phyloP scores from a whole-genome alignment of 2,113 vertebrate genomes.

The Microcebus lehilahytsara region DNA sequence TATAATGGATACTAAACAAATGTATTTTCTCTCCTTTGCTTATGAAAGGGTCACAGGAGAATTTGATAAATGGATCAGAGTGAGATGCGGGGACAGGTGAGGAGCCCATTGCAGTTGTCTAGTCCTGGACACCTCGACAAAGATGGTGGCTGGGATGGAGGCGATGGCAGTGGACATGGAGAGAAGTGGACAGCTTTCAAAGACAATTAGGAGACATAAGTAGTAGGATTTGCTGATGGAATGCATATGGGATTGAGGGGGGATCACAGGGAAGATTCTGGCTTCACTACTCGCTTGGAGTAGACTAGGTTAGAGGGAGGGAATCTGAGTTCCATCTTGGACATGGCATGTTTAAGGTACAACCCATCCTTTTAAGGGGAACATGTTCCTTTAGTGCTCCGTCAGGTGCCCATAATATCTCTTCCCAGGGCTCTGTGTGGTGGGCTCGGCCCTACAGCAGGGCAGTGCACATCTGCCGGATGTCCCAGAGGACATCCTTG shows the following conservation, averaged over 20 bases:
- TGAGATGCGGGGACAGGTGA: neutral
- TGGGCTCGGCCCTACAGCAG: neutral
- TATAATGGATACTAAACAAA: neutral
- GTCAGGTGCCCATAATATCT: neutral
- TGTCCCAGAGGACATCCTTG: neutral
- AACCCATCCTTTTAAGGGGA: neutral
- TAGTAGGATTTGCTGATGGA: neutral
- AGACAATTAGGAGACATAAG: neutral
- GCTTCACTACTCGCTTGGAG: neutral
- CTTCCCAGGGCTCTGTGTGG: neutral
- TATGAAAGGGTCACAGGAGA: neutral
- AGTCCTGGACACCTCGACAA: neutral
- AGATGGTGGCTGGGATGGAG: neutral
- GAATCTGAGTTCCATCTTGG: neutral
- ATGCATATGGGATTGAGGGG: neutral
- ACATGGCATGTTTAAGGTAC: neutral
- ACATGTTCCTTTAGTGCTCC: neutral
- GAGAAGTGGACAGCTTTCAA: neutral
- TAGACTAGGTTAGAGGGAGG: neutral
- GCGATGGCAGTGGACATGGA: neutral
- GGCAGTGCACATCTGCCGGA: no score
- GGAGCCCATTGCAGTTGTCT: neutral
- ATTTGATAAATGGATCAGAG: neutral
- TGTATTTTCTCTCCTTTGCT: slow-evolving; percentile 27
- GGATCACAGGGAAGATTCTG: neutral